Base-by-base conservation (phyloP, 2,113 vertebrate genomes). In the Cyanoramphus novaezelandiae region DNA sequence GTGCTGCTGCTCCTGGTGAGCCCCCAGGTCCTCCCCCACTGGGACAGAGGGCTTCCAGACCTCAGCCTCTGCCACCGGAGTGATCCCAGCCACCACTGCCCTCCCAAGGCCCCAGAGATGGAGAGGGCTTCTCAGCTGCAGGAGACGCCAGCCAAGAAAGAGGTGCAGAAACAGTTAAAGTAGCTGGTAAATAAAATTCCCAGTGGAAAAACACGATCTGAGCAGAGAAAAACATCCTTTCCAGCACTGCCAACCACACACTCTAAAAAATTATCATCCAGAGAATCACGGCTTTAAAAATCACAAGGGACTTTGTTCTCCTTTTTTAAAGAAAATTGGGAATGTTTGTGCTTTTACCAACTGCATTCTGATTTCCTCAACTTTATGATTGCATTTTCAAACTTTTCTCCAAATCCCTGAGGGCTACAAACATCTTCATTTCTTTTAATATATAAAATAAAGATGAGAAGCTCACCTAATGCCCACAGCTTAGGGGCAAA, bases 151-250 rank as follows among this genome's bases (percentile, higher is more conserved):
- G 47, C 44, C 47, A 79, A 52, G 81, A 39, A 77, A 63, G 49
- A 81, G 10, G 17, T 53, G 7, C 49, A 88, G n/a, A 82, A 92
- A 86, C 0, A 1, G 78, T 93, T 95, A 91, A 94, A 90, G 53
- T 33, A 46, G 46, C 13, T 43, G 23, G 53, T 53, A 93, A 88
- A 64, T 63, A 59, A 59, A 85, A 80, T 53, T 90, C 24, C 37
- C 37, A 49, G 46, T 17, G 90, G 70, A 93, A 92, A 85, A 53
- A 41, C 33, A 77, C 6, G 11, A 53, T 91, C 75, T 62, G 53
- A n/a, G 78, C 63, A 93, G 57, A 90, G 63, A 87, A 94, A 94
- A 93, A 5, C 63, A 93, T 94, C 87, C 29, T 92, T 93, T 88
- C 71, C 85, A 88, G 70, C 41, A 62, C 75, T 88, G 90, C 85